Conservation (phyloP, 2,888 invertebrate genomes). For the Craniophora ligustri region DNA sequence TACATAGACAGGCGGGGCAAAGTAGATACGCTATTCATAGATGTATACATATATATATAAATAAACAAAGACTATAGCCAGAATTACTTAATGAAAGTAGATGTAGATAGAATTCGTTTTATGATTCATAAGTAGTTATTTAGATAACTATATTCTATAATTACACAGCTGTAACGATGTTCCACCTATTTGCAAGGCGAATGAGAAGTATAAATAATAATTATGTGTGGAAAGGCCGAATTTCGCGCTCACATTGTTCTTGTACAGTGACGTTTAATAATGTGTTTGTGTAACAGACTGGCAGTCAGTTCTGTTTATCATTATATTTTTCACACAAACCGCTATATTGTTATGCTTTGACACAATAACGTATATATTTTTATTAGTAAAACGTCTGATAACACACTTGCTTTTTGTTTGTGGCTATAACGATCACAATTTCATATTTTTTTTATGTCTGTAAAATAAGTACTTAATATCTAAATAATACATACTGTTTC, state of each 20-base stretch:
- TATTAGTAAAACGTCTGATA: no score
- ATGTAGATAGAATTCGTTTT: no score
- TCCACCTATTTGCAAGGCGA: not conserved
- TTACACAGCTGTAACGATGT: slow-evolving; percentile 1
- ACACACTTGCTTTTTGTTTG: no score
- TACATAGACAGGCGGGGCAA: not conserved
- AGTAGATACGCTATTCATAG: not conserved
- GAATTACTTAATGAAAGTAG: not conserved
- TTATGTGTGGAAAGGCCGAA: slow-evolving; percentile 2
- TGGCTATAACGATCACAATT: no score
- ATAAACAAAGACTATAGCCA: no score
- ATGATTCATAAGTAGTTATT: no score
- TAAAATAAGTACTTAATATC: no score
- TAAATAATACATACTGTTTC: no score
- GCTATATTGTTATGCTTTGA: slow-evolving; percentile 1
- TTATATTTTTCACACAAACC: not conserved
- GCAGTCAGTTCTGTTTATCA: not conserved
- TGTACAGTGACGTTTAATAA: slow-evolving; percentile 7
- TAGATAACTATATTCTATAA: no score
- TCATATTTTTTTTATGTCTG: no score
- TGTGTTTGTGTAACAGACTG: not conserved
- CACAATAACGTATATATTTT: no score
- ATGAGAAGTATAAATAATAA: slow-evolving; percentile 19
- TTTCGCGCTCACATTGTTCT: slow-evolving; percentile 19
- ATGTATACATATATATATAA: no score